These are phyloP conservation scores for Halocynthia aurantium DNA, from an alignment of 23 tunicate species.

Conservation along the genomic window DNA sequence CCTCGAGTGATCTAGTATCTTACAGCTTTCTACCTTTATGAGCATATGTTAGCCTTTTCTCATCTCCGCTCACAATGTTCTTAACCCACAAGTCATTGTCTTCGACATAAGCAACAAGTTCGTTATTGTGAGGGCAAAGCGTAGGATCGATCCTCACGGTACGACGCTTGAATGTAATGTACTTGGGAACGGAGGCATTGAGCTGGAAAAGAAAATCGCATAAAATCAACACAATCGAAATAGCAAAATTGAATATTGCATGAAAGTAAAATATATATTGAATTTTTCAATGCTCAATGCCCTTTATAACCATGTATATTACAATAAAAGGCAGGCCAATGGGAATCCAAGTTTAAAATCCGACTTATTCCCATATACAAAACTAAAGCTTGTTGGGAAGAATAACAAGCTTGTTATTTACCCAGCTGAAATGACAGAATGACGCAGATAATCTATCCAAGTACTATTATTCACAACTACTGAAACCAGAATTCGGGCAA, in stretches of 20 bases:
- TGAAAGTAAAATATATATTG: neutral
- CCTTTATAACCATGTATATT: too few species aligned
- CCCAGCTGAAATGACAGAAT: too few species aligned
- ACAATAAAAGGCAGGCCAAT: too few species aligned
- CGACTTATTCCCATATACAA: too few species aligned
- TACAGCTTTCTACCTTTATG: conserved; percentile 25
- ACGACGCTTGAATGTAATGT: conserved; percentile 28
- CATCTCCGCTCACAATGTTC: conserved; percentile 41
- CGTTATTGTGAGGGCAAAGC: conserved; percentile 58
- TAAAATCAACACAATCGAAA: neutral
- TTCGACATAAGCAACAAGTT: conserved; percentile 65
- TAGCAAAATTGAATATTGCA: neutral
- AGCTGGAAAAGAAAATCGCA: conserved; percentile 12
- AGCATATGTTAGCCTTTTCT: conserved; percentile 47
- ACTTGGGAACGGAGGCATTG: conserved; percentile 25
- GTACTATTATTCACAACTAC: neutral
- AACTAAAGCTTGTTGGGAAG: too few species aligned
- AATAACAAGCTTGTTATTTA: too few species aligned
- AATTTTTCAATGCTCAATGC: too few species aligned
- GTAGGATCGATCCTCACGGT: conserved; percentile 88
- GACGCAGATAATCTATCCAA: neutral
- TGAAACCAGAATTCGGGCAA: neutral
- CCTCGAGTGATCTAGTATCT: too few species aligned
- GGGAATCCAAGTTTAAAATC: too few species aligned
- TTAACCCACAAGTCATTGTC: conserved; percentile 89